A percentile compares a stretch with the other conserved stretches of the same genome.
Conservation (phyloP, 2,888 invertebrate species). For the Cantharis rufa region DNA sequence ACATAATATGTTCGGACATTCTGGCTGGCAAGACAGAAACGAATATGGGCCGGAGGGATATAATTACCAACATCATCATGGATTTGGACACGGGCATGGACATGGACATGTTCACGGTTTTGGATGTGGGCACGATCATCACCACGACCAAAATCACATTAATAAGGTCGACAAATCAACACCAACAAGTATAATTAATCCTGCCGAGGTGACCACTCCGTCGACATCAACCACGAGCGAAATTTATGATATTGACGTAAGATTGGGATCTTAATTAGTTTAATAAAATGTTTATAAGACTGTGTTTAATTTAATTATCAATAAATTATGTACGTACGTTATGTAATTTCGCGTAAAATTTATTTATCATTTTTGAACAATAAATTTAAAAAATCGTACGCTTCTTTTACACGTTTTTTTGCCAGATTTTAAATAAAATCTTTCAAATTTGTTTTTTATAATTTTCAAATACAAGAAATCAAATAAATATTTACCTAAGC, state of each 20-base stretch:
- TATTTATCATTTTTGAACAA: background rate
- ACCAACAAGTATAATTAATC: background rate
- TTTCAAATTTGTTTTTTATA: background rate
- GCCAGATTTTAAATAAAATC: background rate
- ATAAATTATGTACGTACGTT: too few species aligned
- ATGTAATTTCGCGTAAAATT: background rate
- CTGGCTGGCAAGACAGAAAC: background rate
- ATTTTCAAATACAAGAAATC: background rate
- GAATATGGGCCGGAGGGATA: background rate
- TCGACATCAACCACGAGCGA: background rate
- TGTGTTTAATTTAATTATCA: background rate
- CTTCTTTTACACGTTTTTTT: background rate
- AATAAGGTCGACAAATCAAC: background rate
- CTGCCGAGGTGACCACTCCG: background rate
- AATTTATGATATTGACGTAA: slow-evolving; percentile 20
- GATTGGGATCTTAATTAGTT: background rate
- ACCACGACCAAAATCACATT: background rate
- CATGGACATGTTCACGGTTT: background rate
- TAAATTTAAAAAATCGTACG: background rate
- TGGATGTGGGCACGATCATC: background rate
- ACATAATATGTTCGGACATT: background rate
- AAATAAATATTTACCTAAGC: background rate
- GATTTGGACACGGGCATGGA: slow-evolving; percentile 2
- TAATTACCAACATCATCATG: background rate
- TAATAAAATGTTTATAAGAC: background rate